Base-by-base conservation (phyloP, 1,140 invertebrate genomes). In the Orius insidiosus region DNA sequence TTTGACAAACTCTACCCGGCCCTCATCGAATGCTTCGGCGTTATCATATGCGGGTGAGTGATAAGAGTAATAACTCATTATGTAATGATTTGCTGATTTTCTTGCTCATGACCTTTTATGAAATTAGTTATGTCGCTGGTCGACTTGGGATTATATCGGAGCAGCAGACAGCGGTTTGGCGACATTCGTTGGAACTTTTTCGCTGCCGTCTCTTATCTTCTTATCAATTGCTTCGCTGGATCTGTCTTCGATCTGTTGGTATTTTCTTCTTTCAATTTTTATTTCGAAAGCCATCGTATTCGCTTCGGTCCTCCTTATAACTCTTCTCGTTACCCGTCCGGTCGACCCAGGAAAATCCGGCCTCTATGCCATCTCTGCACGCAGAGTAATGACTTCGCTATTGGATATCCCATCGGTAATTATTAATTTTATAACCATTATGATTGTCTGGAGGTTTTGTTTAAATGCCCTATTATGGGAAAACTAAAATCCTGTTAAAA, bases 301-400 rank as follows among this genome's bases (percentile, higher is more conserved):
- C 66, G 66, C 88, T 52, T 59, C 72, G 18, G 90, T 96, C 4
- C 69, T 83, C 8, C 56, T 83, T 15, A 66, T 94, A 9, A 85
- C 83, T 2, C 54, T 92, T 43, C 57, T 94, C 19, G 72, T 88
- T 11, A 78, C 78, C 5, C 75, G 77, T 60, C 83, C 85, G 5
- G 59, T 78, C 4, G 83, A 90, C 64, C 71, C 81, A 48, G 85
- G 83, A 9, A 74, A 78, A 56, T 85, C 86, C 43, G 92, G 88
- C 10, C 67, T 96, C 14, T 90, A 85, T 71, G 85, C 85, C 15
- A 96, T 97, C 55, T 95, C 62, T 85, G 82, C 39, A 96, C 92
- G 0, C 90, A 96, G 60, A 93, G 87, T 59, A 98, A 98, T 73
- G 93, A 98, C 65, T 96, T 97, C 71, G 93, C 93, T 39, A 75